Percentiles rank a stretch among this genome's conserved stretches.
Conservation (phyloP, 2,797 vertebrate species). For the Psittacula derbiana region DNA sequence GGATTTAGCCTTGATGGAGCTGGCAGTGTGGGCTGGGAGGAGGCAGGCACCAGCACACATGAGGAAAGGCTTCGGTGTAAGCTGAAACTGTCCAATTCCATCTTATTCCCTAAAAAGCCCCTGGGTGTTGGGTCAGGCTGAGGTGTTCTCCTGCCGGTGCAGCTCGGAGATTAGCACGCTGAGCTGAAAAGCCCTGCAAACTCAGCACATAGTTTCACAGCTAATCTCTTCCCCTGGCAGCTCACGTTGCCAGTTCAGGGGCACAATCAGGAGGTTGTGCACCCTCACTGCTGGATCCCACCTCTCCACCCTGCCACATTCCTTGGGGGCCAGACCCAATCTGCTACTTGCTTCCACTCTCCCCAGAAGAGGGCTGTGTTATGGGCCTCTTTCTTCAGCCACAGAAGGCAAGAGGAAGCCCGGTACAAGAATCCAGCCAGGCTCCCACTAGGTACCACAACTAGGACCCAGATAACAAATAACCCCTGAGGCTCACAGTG, state of each 20-base stretch:
- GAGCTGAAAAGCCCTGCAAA: constrained; percentile 41
- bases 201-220: constrained; percentile 57
- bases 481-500: not conserved
- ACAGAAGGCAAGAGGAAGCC: not conserved
- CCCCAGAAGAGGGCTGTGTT: not conserved
- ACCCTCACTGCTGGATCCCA: not conserved
- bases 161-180: not conserved
- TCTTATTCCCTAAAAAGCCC: not conserved
- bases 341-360: not conserved
- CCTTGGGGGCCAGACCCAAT: not conserved
- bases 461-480: not conserved
- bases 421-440: not conserved
- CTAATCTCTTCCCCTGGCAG: constrained; percentile 50
- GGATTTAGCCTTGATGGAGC: not conserved
- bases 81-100: not conserved
- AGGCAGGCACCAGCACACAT: not conserved
- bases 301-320: not conserved
- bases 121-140: not conserved
- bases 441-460: not conserved
- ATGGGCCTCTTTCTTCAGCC: not conserved
- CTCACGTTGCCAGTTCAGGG: not conserved
- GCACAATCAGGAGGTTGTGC: constrained; percentile 5
- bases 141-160: constrained; percentile 6
- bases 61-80: not conserved
- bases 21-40: not conserved